Base-by-base conservation (phyloP, 2,113 vertebrate species). In the Empidonax alnorum region DNA sequence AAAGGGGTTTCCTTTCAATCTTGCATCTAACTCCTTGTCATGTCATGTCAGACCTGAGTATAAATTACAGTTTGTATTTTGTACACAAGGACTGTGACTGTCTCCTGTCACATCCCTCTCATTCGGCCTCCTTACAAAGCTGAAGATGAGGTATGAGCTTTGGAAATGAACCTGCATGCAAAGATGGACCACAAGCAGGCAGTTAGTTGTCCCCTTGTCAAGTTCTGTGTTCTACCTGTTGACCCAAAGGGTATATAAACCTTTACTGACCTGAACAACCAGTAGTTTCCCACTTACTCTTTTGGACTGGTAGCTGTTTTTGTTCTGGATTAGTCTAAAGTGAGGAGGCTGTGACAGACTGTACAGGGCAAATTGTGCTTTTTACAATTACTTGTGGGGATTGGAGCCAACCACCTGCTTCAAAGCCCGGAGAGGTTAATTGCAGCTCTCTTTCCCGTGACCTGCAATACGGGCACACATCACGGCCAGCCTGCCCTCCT, bases 381-480 rank as follows among this genome's bases (percentile, higher is more conserved):
- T 93, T 74, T 21, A 85, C 95, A 91, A 74, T 91, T 83, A 47
- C 87, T 61, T 46, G 67, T 35, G 78, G 65, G 89, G 65, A 53
- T 18, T 53, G 87, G 55, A 89, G 83, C 56, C 87, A 90, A 66
- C 23, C 87, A 93, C 78, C 93, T 75, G 63, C 76, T 93, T 84
- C 87, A 75, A 80, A 92, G 93, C 82, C 84, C 6, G 0, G 44
- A 47, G 74, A 75, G 78, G 84, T 91, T 95, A 95, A 97, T 81
- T 84, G 88, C 75, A 78, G 80, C 84, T 83, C 84, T 76, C 74
- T 65, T 74, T 53, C 68, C 56, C 89, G 15, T 88, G 87, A 78
- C 89, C 91, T 71, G 62, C 90, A 10, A 10, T 7, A 8, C 25
- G 41, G 15, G 78, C 44, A 72, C 90, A 24, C 75, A 24, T 24